Evolutionary conservation across 1,140 invertebrate species (phyloP).

Genomic region (Lasaia peninsularis): DNA sequence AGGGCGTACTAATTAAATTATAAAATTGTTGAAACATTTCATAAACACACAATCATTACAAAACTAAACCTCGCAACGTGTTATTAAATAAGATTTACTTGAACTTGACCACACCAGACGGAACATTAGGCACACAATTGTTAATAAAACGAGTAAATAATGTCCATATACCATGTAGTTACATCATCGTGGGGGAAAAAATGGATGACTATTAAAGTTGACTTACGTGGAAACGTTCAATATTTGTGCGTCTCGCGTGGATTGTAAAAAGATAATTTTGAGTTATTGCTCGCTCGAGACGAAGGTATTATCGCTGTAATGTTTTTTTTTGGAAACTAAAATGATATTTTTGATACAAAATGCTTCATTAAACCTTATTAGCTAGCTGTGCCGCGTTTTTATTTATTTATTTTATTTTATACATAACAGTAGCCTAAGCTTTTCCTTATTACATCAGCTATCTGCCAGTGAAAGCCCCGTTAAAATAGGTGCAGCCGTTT

Average conservation of each 20-base stretch:
- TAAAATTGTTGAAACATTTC: neutral
- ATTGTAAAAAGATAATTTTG: neutral
- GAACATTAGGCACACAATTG: neutral
- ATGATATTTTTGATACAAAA: too few relatives aligned
- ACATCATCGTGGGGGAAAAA: constrained; percentile 12
- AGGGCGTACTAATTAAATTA: too few relatives aligned
- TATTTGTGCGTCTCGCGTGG: neutral
- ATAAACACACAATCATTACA: neutral
- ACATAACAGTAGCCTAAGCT: too few relatives aligned
- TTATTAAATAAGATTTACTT: constrained; percentile 11
- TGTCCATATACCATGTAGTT: constrained; percentile 11
- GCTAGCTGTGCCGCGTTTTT: too few relatives aligned
- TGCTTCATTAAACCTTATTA: too few relatives aligned
- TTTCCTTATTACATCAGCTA: too few relatives aligned
- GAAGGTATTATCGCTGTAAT: too few relatives aligned
- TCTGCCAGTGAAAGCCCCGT: too few relatives aligned
- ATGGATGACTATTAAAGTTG: constrained; percentile 6
- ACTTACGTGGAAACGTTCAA: constrained; percentile 8
- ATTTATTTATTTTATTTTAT: too few relatives aligned
- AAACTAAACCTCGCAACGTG: neutral
- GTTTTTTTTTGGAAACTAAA: too few relatives aligned
- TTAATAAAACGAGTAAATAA: constrained; percentile 18
- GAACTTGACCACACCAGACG: constrained; percentile 14
- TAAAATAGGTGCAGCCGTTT: too few relatives aligned
- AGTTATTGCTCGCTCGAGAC: neutral